These are phyloP conservation scores for Camponotus vicinus DNA, from an alignment of 1,140 invertebrate species.

Conservation along the genomic window DNA sequence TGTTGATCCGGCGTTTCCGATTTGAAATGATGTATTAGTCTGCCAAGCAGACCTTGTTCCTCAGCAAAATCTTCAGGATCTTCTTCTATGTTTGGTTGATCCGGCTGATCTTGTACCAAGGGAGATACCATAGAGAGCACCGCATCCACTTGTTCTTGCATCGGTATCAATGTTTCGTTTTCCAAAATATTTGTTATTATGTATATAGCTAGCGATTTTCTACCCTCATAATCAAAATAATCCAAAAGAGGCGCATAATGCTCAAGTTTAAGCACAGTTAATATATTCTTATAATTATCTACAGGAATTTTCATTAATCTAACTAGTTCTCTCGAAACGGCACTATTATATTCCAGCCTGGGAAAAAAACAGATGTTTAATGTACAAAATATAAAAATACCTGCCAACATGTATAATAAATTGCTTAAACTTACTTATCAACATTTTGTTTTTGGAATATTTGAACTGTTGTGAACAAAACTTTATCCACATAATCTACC, in stretches of 20 bases:
- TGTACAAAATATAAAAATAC: background rate
- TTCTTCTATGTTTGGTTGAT: conserved; percentile 89
- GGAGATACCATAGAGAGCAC: conserved; percentile 94
- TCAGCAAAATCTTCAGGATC: conserved; percentile 99
- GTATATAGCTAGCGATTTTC: conserved; percentile 95
- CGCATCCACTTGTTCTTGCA: conserved; percentile 94
- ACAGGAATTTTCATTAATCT: conserved; percentile 97
- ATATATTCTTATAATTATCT: conserved; percentile 97
- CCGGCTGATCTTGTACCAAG: conserved; percentile 94
- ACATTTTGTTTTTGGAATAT: conserved; percentile 93
- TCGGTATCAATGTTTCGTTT: conserved; percentile 95
- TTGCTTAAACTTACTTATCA: conserved; percentile 88
- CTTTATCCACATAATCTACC: conserved; percentile 98
- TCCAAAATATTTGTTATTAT: conserved; percentile 96
- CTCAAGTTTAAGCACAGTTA: conserved; percentile 93
- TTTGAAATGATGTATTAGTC: conserved; percentile 96
- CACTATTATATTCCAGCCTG: conserved; percentile 92
- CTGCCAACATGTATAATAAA: background rate
- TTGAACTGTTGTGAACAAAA: conserved; percentile 95
- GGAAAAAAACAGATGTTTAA: conserved; percentile 65
- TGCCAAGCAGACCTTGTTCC: conserved; percentile 96
- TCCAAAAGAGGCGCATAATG: conserved; percentile 95
- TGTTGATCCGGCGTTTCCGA: conserved; percentile 96
- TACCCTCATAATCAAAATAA: conserved; percentile 96
- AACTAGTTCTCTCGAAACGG: conserved; percentile 96